Evolutionary conservation across 2,888 invertebrate genomes (phyloP), one percentile per base, ranked within the genome.

Genomic region (Ypsolopha scabrella): DNA sequence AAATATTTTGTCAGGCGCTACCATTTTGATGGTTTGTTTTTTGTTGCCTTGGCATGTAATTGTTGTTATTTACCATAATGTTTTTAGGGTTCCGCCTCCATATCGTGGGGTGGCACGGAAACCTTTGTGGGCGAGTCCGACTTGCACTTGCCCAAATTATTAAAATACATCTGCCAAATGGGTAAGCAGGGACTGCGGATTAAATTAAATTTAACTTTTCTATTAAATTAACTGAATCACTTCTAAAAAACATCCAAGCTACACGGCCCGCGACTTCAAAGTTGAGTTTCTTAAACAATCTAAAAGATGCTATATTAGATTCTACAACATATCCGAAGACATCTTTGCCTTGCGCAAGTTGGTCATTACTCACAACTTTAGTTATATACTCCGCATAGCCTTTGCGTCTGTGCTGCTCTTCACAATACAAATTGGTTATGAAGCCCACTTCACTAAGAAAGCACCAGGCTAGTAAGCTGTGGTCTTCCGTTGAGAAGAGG

Each of bases 231-330:
- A 24, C 43, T 4, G 11, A 6, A 43, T 43, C 13, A 43, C 14
- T 47, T 6, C 11, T n/a, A 33, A 62, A 34, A 14, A 44, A 39
- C 43, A 60, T 48, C 64, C 63, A 64, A 8, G 55, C 56, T 53
- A 55, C 57, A 37, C 41, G 37, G 7, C 61, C 62, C 36, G 58
- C 51, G 8, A 53, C 47, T 46, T 59, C 51, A 52, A 61, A 66
- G 11, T 59, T 57, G 13, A 67, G 51, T 54, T 64, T 67, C 33
- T 54, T 43, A 11, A 64, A 61, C 10, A 67, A 34, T 8, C 55
- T 58, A 50, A 61, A 56, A 10, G 68, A 55, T 10, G 50, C 55
- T 0, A 51, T 11, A 48, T 67, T 67, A 8, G 52, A 44, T 41
- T 60, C 59, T 10, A 61, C 13, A 14, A 65, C 62, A 46, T 60